Conservation (phyloP, 2,797 vertebrate genomes). For the Peromyscus eremicus region DNA sequence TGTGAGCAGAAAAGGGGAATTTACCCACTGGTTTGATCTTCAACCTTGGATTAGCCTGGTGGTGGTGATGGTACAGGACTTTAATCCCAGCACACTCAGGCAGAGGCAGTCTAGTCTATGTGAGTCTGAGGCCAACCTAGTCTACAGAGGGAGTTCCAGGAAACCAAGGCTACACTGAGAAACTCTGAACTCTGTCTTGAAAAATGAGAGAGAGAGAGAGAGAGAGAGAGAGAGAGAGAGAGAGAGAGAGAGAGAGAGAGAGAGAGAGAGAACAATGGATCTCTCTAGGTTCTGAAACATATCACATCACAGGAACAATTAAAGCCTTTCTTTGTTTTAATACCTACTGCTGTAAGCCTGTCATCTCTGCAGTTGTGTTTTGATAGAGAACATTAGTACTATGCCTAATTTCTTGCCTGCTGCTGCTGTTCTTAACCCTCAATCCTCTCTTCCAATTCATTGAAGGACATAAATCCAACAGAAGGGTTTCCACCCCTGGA, state of each 20-base stretch:
- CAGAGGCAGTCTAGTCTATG: no score
- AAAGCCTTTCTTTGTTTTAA: slow-evolving; percentile 32
- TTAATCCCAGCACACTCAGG: no score
- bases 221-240: no score
- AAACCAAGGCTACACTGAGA: no score
- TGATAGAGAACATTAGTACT: background rate
- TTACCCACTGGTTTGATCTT: background rate
- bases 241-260: no score
- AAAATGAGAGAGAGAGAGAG: no score
- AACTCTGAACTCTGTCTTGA: no score
- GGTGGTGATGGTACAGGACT: no score
- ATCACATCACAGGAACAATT: background rate
- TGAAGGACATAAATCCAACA: background rate
- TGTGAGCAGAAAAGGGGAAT: background rate
- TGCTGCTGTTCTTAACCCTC: background rate
- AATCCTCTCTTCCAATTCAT: background rate
- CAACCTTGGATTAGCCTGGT: background rate
- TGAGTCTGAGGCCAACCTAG: no score
- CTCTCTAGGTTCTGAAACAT: slow-evolving; percentile 23
- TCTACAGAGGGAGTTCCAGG: no score
- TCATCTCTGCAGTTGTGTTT: background rate
- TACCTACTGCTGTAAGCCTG: background rate
- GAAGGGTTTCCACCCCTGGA: background rate
- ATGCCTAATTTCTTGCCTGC: background rate
- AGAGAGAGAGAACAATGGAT: background rate